Conservation (phyloP, 2,113 vertebrate species). For the Vicugna pacos region DNA sequence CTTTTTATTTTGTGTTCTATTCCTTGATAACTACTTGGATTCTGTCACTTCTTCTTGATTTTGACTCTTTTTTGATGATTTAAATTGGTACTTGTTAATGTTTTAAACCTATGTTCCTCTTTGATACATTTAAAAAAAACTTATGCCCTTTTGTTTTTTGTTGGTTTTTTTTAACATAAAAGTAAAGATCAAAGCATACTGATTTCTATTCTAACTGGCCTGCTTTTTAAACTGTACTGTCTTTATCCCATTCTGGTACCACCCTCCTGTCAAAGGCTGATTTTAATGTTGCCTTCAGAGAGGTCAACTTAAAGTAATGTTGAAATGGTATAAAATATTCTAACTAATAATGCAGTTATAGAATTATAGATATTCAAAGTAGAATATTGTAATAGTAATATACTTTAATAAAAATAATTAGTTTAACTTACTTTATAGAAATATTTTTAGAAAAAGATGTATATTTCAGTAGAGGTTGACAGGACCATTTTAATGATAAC, state of each 20-base stretch:
- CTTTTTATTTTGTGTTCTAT: conserved; percentile 52
- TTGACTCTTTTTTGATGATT: conserved; percentile 41
- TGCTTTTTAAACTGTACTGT: not conserved
- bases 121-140: not conserved
- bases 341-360: conserved; percentile 9
- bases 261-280: not conserved
- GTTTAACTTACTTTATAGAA: conserved; percentile 14
- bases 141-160: not conserved
- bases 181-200: not conserved
- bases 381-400: conserved; percentile 30
- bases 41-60: conserved; percentile 32
- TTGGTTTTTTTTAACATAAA: not conserved
- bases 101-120: not conserved
- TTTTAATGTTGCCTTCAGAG: conserved; percentile 16
- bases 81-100: conserved; percentile 37
- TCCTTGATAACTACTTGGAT: not conserved
- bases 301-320: not conserved
- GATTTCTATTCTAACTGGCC: not conserved
- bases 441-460: conserved; percentile 22
- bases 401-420: conserved; percentile 39
- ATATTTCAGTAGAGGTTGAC: conserved; percentile 22
- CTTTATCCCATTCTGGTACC: not conserved
- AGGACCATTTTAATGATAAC: conserved; percentile 54
- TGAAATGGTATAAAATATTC: conserved; percentile 17
- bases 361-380: conserved; percentile 42